Evolutionary conservation across 2,113 vertebrate species (phyloP).

Genomic region (Psilopogon haemacephalus): DNA sequence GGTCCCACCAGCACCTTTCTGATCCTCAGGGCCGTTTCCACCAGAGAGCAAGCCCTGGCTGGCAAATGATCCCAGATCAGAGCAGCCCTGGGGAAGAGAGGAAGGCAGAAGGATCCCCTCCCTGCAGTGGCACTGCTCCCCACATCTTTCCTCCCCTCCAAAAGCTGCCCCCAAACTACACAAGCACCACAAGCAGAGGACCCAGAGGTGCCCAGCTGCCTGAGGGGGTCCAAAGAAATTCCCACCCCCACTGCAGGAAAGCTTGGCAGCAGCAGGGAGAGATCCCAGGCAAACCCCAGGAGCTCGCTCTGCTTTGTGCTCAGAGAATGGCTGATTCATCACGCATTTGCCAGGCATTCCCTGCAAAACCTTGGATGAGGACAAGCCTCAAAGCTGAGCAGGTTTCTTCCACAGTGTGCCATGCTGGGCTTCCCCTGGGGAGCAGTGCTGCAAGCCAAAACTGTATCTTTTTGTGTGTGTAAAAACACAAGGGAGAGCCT

Average conservation of each 20-base stretch:
- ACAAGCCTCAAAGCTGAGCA: constrained; percentile 18
- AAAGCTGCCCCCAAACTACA: background rate
- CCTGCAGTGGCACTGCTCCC: background rate
- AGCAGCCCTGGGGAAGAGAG: background rate
- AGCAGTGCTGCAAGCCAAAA: constrained; percentile 2
- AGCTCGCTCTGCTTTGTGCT: background rate
- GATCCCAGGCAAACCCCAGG: background rate
- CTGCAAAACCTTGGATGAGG: constrained; percentile 34
- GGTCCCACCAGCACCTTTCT: background rate
- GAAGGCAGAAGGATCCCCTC: background rate
- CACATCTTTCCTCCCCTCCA: background rate
- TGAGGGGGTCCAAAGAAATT: background rate
- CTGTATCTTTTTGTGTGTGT: rapidly evolving
- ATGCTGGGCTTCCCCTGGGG: constrained; percentile 15
- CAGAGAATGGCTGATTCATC: constrained; percentile 50
- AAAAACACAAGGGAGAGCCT: background rate
- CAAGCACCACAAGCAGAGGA: background rate
- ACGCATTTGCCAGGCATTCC: constrained; percentile 16
- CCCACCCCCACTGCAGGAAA: background rate
- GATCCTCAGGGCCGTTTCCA: background rate
- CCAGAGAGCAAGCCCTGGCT: rapidly evolving
- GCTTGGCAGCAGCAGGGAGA: background rate
- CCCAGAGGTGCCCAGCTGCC: background rate
- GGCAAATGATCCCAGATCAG: background rate
- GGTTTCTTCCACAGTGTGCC: background rate